Evolutionary conservation across 2,888 invertebrate species (phyloP).

Genomic region (Calameuta pallipes): DNA sequence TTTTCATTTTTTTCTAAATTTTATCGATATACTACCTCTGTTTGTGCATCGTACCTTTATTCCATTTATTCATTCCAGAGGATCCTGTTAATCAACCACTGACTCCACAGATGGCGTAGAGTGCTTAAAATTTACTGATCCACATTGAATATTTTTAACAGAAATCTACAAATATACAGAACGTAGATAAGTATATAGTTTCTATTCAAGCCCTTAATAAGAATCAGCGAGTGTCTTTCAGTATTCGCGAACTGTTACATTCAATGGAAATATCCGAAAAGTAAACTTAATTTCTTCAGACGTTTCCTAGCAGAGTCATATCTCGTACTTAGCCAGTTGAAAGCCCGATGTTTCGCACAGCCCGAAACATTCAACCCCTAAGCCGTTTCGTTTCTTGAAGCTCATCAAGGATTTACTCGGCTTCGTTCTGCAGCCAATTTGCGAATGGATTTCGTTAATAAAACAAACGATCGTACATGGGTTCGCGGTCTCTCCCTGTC

Average conservation of each 20-base stretch:
- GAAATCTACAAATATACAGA: no score
- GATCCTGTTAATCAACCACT: not conserved
- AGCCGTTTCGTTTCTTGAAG: not conserved
- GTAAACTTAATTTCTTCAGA: not conserved
- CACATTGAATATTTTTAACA: not conserved
- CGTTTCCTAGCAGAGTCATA: not conserved
- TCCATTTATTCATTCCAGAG: constrained; percentile 3
- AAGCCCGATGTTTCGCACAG: not conserved
- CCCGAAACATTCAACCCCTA: not conserved
- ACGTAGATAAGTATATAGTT: no score
- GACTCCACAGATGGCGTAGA: not conserved
- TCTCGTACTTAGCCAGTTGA: not conserved
- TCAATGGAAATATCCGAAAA: not conserved
- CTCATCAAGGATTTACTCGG: constrained; percentile 14
- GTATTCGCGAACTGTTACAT: not conserved
- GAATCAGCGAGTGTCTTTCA: not conserved
- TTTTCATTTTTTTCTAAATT: not conserved
- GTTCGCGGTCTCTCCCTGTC: not conserved
- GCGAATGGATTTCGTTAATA: constrained; percentile 21
- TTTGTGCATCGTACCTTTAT: constrained; percentile 8
- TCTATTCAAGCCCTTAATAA: not conserved
- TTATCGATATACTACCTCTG: not conserved
- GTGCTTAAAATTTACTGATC: not conserved
- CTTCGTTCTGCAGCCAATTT: constrained; percentile 13
- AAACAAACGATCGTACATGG: constrained; percentile 10